These are phyloP conservation scores for Xestia sexstrigata DNA, from an alignment of 2,888 invertebrate species.

Conservation along the genomic window DNA sequence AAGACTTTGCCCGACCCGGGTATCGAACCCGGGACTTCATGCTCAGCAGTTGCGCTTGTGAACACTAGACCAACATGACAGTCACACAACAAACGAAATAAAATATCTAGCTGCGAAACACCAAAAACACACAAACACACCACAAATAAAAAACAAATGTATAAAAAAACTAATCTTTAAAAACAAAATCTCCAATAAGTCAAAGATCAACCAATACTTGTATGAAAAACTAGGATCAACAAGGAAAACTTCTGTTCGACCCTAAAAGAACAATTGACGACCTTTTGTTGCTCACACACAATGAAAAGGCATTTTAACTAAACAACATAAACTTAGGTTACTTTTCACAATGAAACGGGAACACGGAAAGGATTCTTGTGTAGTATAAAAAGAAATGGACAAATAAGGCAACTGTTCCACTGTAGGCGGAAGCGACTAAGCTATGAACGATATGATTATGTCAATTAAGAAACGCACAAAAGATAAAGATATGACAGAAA, in stretches of 20 bases:
- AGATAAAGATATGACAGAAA: neutral
- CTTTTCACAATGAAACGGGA: constrained; percentile 25
- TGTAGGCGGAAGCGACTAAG: neutral
- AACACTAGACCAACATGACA: no score
- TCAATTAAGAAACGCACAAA: neutral
- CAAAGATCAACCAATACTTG: neutral
- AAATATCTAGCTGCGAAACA: neutral
- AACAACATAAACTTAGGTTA: constrained; percentile 37
- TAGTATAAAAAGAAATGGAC: constrained; percentile 37
- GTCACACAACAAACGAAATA: neutral
- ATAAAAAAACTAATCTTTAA: no score
- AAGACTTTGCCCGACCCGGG: no score
- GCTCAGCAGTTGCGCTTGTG: no score
- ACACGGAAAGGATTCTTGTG: constrained; percentile 44
- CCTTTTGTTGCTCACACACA: constrained; percentile 36
- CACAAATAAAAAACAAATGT: no score
- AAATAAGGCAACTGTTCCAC: neutral
- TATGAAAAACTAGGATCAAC: neutral
- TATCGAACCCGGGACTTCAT: no score
- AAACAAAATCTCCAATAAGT: neutral
- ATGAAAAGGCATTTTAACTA: constrained; percentile 43
- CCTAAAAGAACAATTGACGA: constrained; percentile 25
- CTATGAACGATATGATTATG: no score
- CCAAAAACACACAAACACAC: no score
- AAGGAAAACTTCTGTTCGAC: constrained; percentile 27